Evolutionary conservation across 2,797 vertebrate species (phyloP).

Genomic region (Melanotaenia maccullochi): DNA sequence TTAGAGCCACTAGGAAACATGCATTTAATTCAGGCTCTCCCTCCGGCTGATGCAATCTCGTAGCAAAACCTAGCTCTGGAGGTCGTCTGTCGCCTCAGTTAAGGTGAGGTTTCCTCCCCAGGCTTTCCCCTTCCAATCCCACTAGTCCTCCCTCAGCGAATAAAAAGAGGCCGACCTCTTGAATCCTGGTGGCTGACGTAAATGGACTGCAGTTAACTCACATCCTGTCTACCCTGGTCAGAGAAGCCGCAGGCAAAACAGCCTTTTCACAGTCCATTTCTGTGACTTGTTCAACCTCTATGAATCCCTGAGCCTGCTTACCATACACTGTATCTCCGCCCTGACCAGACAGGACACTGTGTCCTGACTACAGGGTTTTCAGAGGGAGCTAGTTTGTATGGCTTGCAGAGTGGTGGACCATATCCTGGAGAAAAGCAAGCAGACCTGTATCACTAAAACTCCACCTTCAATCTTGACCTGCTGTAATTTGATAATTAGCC

Average conservation of each 20-base stretch:
- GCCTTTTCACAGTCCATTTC: constrained; percentile 21
- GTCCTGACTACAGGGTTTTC: constrained; percentile 42
- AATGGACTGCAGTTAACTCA: constrained; percentile 71
- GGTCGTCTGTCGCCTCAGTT: constrained; percentile 60
- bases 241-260: constrained; percentile 53
- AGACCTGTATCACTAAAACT: constrained; percentile 5
- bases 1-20: constrained; percentile 37
- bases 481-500: constrained; percentile 51
- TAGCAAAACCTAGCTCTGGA: constrained; percentile 69
- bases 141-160: constrained; percentile 25
- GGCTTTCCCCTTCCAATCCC: constrained; percentile 17
- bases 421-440: constrained; percentile 34
- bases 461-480: constrained; percentile 25
- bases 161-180: constrained; percentile 61
- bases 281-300: constrained; percentile 22
- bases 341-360: constrained; percentile 33
- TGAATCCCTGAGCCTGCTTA: constrained; percentile 19
- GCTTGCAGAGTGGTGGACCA: constrained; percentile 24
- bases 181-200: constrained; percentile 71
- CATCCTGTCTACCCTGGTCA: constrained; percentile 74
- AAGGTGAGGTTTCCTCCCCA: constrained; percentile 72
- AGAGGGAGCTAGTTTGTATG: constrained; percentile 32
- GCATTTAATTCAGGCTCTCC: constrained; percentile 39
- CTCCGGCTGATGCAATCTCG: constrained; percentile 75
- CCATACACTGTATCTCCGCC: constrained; percentile 24